These are phyloP conservation scores for Linurgus olivaceus DNA, from an alignment of 2,797 vertebrate species.

Conservation along the genomic window DNA sequence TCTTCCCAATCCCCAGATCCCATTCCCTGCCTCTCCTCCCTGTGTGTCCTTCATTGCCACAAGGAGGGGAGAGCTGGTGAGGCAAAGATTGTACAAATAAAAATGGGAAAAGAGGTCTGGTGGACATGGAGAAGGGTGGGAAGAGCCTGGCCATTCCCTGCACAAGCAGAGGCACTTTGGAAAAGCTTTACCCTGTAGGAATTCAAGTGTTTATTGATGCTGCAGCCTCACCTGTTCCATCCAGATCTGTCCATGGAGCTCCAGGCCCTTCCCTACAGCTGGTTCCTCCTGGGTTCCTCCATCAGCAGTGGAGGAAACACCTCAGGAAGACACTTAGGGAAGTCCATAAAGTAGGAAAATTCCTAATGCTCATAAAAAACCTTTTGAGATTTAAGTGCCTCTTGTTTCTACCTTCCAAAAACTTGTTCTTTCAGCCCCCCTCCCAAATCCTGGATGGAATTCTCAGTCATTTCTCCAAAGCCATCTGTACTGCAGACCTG, in stretches of 20 bases:
- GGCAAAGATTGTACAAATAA: not conserved
- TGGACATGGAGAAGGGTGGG: not conserved
- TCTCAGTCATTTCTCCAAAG: not conserved
- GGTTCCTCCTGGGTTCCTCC: not conserved
- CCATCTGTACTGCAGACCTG: not conserved
- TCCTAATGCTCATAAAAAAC: not conserved
- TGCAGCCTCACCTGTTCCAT: not conserved
- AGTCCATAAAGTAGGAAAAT: not conserved
- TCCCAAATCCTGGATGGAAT: not conserved
- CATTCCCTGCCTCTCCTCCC: not conserved
- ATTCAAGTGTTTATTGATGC: not conserved
- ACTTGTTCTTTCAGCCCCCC: not conserved
- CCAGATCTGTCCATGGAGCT: not conserved
- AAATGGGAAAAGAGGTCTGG: not conserved
- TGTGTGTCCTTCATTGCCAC: not conserved
- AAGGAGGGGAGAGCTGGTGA: not conserved
- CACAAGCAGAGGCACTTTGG: not conserved
- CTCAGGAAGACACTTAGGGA: not conserved
- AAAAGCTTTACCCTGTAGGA: not conserved
- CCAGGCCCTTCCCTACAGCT: not conserved
- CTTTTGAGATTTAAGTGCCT: conserved; percentile 13
- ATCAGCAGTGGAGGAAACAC: not conserved
- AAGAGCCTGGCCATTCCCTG: not conserved
- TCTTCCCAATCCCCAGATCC: not conserved
- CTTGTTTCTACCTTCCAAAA: not conserved